Percentiles rank a stretch among this genome's conserved stretches.
phyloP scores from a whole-genome alignment of 2,113 vertebrate species.

The Lagopus leucura region DNA sequence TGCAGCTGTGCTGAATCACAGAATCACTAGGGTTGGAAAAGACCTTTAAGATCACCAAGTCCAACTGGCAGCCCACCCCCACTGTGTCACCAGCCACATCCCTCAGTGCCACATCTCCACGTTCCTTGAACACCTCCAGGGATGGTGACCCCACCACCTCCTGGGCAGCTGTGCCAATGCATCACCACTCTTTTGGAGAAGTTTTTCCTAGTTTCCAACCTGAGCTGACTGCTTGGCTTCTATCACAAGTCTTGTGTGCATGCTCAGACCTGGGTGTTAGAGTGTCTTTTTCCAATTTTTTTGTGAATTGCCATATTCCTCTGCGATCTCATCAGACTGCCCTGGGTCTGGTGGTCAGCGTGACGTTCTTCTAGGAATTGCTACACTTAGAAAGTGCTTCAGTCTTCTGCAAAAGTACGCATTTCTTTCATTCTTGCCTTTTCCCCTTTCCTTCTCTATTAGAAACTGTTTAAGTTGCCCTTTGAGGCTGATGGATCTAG shows the following conservation, averaged over 20 bases:
- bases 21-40: too few relatives aligned
- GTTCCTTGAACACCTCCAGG: too few relatives aligned
- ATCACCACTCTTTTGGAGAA: too few relatives aligned
- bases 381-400: neutral
- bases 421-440: neutral
- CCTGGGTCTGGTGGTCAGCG: fast-evolving
- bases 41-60: too few relatives aligned
- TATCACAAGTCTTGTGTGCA: neutral
- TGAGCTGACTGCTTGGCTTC: neutral
- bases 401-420: neutral
- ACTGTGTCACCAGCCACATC: too few relatives aligned
- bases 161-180: too few relatives aligned
- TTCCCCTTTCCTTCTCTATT: neutral
- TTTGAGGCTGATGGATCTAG: neutral
- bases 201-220: too few relatives aligned
- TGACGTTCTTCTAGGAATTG: neutral
- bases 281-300: neutral
- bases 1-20: neutral
- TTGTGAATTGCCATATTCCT: neutral
- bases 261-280: neutral
- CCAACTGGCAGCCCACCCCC: too few relatives aligned
- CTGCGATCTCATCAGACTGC: fast-evolving
- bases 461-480: neutral
- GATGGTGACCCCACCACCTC: too few relatives aligned
- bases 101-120: too few relatives aligned